phyloP scores from a whole-genome alignment of 2,113 vertebrate species.

The Halichoerus grypus region DNA sequence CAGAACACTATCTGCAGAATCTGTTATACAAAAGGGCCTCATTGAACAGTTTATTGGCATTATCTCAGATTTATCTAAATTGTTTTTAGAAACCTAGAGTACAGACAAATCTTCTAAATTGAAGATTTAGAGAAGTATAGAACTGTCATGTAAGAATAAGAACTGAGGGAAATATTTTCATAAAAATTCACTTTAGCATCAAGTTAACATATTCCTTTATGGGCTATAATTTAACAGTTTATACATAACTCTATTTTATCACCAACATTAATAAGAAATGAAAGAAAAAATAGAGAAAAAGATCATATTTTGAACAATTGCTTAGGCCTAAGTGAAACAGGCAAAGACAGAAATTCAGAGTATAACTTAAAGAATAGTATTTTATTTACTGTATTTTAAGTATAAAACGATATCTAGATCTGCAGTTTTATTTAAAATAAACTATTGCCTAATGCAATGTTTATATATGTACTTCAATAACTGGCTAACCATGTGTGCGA shows the following conservation, averaged over 20 bases:
- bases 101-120: background rate
- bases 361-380: background rate
- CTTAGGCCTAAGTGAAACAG: background rate
- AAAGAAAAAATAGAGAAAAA: background rate
- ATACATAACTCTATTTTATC: background rate
- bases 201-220: background rate
- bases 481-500: background rate
- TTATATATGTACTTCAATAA: background rate
- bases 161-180: constrained; percentile 19
- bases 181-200: background rate
- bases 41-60: constrained; percentile 72
- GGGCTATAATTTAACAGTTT: background rate
- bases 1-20: constrained; percentile 56
- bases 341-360: background rate
- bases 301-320: background rate
- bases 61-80: constrained; percentile 79
- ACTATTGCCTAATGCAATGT: background rate
- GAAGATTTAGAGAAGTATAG: constrained; percentile 33
- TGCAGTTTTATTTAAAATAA: background rate
- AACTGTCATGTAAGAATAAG: constrained; percentile 11
- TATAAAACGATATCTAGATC: background rate
- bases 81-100: constrained; percentile 73
- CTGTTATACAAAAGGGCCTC: constrained; percentile 58
- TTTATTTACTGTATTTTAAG: background rate
- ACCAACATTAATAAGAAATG: background rate